Conservation (phyloP, 2,888 invertebrate genomes). For the Eulithis prunata region DNA sequence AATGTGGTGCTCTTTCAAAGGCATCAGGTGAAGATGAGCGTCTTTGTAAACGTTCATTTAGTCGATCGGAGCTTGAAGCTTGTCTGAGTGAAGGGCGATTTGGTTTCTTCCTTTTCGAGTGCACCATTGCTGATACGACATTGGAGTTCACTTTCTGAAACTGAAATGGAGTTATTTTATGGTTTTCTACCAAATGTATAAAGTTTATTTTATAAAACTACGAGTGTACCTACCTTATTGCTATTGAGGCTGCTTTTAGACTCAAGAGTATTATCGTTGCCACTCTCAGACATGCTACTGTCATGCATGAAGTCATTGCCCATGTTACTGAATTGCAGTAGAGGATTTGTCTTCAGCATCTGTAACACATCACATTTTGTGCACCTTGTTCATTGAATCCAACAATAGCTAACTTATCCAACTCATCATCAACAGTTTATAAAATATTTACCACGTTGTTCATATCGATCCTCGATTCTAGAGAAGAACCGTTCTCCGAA, state of each 20-base stretch:
- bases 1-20: constrained; percentile 77
- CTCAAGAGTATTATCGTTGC: constrained; percentile 71
- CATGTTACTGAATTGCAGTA: constrained; percentile 66
- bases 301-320: constrained; percentile 66
- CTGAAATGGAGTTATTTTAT: constrained; percentile 39
- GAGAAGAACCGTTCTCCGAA: constrained; percentile 67
- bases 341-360: constrained; percentile 76
- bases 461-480: constrained; percentile 73
- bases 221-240: constrained; percentile 19
- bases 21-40: constrained; percentile 74
- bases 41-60: constrained; percentile 66
- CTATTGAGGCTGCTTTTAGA: constrained; percentile 52
- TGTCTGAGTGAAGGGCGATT: constrained; percentile 61
- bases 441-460: constrained; percentile 68
- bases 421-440: not conserved
- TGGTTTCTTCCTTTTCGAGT: constrained; percentile 71
- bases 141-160: constrained; percentile 73
- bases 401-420: not conserved
- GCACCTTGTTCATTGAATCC: not conserved
- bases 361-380: constrained; percentile 45
- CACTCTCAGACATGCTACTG: constrained; percentile 73
- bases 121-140: constrained; percentile 76
- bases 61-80: constrained; percentile 59
- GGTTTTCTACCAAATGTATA: not conserved
- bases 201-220: not conserved